A percentile compares a stretch with the other conserved stretches of the same genome.
Evolutionary conservation across 2,888 invertebrate species (phyloP).

Genomic region (Ariolimax columbianus): DNA sequence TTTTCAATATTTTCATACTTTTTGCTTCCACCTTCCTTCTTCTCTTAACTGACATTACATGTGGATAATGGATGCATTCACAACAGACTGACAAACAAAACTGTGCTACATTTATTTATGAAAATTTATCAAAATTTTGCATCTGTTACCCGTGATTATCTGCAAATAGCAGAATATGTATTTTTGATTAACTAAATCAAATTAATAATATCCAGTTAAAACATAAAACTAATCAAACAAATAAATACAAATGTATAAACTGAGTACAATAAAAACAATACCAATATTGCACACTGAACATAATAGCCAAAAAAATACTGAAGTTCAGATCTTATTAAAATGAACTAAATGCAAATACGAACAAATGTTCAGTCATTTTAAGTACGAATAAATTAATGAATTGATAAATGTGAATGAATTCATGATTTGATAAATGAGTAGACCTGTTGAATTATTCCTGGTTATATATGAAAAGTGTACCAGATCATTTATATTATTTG

Average conservation of each 20-base stretch:
- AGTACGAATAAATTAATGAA: background rate
- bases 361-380: background rate
- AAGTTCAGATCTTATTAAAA: background rate
- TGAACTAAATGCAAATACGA: background rate
- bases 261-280: background rate
- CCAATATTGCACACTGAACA: background rate
- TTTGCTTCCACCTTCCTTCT: no score
- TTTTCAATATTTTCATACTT: no score
- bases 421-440: background rate
- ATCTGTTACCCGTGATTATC: background rate
- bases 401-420: background rate
- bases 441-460: background rate
- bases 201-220: background rate
- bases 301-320: background rate
- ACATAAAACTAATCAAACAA: background rate
- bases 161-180: background rate
- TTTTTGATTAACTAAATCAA: background rate
- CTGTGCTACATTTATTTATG: no score
- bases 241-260: background rate
- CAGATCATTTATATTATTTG: background rate
- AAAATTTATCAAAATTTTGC: no score
- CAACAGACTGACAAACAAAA: no score
- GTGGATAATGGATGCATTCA: no score
- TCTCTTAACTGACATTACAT: no score
- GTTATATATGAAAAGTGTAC: background rate